These are phyloP conservation scores for Mythimna pallens DNA, from an alignment of 2,888 invertebrate genomes.

Conservation along the genomic window DNA sequence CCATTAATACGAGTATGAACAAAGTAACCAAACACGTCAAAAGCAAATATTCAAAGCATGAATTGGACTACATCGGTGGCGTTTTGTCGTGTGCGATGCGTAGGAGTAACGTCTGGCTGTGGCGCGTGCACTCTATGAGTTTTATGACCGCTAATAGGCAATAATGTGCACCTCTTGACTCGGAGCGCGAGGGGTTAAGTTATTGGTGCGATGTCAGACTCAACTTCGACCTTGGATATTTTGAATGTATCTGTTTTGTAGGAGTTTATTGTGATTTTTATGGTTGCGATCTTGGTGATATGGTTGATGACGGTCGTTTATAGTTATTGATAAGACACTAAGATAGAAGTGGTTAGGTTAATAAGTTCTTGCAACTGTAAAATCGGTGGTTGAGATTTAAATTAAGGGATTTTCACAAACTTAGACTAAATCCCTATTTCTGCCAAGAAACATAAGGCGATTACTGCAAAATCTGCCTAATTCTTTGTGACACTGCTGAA, in stretches of 20 bases:
- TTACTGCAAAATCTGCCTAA: neutral
- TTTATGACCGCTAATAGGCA: slow-evolving; percentile 80
- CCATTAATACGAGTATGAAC: neutral
- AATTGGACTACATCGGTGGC: slow-evolving; percentile 55
- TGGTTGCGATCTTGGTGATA: slow-evolving; percentile 17
- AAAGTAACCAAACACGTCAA: slow-evolving; percentile 16
- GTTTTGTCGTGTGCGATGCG: slow-evolving; percentile 66
- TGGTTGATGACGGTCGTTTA: slow-evolving; percentile 5
- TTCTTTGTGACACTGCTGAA: neutral
- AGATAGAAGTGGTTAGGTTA: neutral
- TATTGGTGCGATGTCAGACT: slow-evolving; percentile 69
- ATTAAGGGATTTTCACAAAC: no score
- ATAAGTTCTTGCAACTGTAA: neutral
- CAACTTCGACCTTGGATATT: slow-evolving; percentile 57
- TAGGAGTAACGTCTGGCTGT: slow-evolving; percentile 69
- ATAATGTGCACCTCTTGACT: slow-evolving; percentile 80
- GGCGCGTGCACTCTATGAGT: slow-evolving; percentile 73
- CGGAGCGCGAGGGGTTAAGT: slow-evolving; percentile 75
- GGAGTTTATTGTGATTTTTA: slow-evolving; percentile 37
- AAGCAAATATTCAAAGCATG: slow-evolving; percentile 36
- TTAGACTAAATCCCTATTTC: no score
- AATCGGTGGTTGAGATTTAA: neutral
- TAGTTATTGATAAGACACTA: neutral
- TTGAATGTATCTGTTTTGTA: slow-evolving; percentile 39
- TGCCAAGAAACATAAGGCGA: no score